phyloP scores from a whole-genome alignment of 2,888 invertebrate genomes.

The Caenorhabditis sinica region DNA sequence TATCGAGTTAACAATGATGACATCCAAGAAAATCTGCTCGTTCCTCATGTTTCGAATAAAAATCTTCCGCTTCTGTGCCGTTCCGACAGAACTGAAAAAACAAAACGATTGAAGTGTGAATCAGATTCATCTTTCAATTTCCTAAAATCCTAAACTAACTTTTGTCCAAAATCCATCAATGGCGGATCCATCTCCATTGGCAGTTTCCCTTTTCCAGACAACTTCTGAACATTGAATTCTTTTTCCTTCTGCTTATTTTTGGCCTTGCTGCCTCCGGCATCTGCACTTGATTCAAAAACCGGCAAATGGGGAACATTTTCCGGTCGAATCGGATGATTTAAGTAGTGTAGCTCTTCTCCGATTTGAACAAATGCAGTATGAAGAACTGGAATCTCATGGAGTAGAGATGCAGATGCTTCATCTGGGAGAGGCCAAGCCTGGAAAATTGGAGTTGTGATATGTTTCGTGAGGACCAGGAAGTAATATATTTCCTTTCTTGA shows the following conservation, averaged over 20 bases:
- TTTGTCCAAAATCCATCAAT: constrained; percentile 74
- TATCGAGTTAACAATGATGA: constrained; percentile 68
- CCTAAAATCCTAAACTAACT: constrained; percentile 50
- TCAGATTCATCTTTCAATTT: constrained; percentile 36
- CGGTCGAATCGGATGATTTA: constrained; percentile 84
- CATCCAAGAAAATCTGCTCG: constrained; percentile 64
- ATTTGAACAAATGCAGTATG: constrained; percentile 89
- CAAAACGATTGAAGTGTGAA: too few relatives aligned
- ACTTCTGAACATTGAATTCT: constrained; percentile 57
- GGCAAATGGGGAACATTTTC: constrained; percentile 46
- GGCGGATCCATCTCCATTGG: constrained; percentile 74
- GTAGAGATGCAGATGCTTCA: constrained; percentile 55
- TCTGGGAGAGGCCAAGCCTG: constrained; percentile 62
- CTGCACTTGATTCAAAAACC: constrained; percentile 11
- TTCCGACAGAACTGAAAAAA: constrained; percentile 69
- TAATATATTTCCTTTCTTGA: too few relatives aligned
- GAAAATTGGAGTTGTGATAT: too few relatives aligned
- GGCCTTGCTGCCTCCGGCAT: neutral
- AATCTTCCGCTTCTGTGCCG: constrained; percentile 63
- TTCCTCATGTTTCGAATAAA: constrained; percentile 63
- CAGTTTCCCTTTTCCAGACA: constrained; percentile 61
- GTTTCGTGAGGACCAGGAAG: too few relatives aligned
- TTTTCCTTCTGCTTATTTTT: neutral
- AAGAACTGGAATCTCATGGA: constrained; percentile 75
- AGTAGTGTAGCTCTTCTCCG: constrained; percentile 88